These are phyloP conservation scores for Drosophila hamatofila DNA, from an alignment of 2,888 invertebrate species.

Conservation along the genomic window DNA sequence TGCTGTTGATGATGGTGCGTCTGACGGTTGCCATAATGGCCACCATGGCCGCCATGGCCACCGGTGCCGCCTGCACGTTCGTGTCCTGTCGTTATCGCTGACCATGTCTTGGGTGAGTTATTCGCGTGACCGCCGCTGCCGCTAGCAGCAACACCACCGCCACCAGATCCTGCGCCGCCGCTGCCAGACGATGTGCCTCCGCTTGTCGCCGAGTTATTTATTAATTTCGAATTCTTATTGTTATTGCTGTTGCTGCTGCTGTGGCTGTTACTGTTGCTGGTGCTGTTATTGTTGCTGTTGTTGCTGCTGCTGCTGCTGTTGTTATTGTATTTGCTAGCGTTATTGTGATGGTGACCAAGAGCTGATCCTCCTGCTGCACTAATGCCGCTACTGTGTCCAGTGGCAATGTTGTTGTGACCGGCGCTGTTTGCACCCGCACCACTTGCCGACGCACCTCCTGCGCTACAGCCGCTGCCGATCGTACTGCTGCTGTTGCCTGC, in stretches of 20 bases:
- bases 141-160: conserved; percentile 22
- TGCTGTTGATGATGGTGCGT: conserved; percentile 63
- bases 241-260: conserved; percentile 61
- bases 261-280: conserved; percentile 51
- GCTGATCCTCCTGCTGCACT: conserved; percentile 31
- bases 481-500: conserved; percentile 59
- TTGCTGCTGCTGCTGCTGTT: conserved; percentile 34
- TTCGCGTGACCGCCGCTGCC: conserved; percentile 52
- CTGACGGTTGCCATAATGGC: conserved; percentile 51
- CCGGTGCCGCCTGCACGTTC: conserved; percentile 71
- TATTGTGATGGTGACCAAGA: conserved; percentile 40
- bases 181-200: conserved; percentile 28
- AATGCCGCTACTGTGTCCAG: conserved; percentile 50
- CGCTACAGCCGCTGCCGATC: conserved; percentile 35
- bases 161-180: conserved; percentile 37
- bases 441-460: conserved; percentile 50
- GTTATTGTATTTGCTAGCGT: conserved; percentile 47
- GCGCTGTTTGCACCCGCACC: conserved; percentile 44
- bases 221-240: conserved; percentile 75
- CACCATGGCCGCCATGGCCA: conserved; percentile 43
- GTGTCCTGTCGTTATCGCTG: conserved; percentile 87
- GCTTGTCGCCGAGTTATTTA: conserved; percentile 71
- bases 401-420: conserved; percentile 61
- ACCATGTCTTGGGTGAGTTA: conserved; percentile 87
- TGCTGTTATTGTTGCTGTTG: conserved; percentile 53